Conservation (phyloP, 2,888 invertebrate species). For the Leptinotarsa peninsularis region DNA sequence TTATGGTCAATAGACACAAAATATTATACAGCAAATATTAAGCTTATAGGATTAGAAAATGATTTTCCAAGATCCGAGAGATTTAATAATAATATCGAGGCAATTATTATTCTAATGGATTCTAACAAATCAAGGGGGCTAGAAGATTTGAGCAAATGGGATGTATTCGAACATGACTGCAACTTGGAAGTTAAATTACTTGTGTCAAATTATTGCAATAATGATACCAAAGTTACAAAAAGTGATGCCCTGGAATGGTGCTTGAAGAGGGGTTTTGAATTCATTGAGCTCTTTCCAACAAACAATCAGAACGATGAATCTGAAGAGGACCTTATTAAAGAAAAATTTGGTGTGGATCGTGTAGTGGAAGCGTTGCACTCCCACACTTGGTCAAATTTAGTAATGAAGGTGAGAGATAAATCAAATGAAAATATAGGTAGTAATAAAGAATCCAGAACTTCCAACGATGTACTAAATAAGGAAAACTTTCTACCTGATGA, state of each 20-base stretch:
- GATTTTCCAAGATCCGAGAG: conserved; percentile 66
- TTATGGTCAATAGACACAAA: conserved; percentile 77
- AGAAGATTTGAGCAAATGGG: conserved; percentile 61
- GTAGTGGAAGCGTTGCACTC: conserved; percentile 78
- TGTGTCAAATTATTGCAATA: conserved; percentile 69
- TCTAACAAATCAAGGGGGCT: conserved; percentile 67
- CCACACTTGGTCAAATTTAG: conserved; percentile 79
- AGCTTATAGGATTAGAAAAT: conserved; percentile 69
- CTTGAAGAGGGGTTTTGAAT: conserved; percentile 75
- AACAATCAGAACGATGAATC: conserved; percentile 59
- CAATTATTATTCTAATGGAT: conserved; percentile 75
- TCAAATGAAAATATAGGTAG: conserved; percentile 28
- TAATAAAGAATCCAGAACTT: conserved; percentile 5
- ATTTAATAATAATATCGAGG: conserved; percentile 70
- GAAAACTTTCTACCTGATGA: conserved; percentile 51
- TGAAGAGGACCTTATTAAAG: conserved; percentile 69
- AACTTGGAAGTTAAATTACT: conserved; percentile 71
- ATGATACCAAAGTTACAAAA: conserved; percentile 63
- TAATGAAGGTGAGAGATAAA: conserved; percentile 68
- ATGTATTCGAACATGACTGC: conserved; percentile 56
- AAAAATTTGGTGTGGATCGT: conserved; percentile 75
- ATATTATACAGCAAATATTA: conserved; percentile 76
- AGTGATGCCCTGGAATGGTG: conserved; percentile 74
- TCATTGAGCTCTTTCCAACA: conserved; percentile 74
- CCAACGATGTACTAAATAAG: conserved; percentile 24